Evolutionary conservation across 1,140 invertebrate genomes (phyloP).

Genomic region (Venturia canescens): DNA sequence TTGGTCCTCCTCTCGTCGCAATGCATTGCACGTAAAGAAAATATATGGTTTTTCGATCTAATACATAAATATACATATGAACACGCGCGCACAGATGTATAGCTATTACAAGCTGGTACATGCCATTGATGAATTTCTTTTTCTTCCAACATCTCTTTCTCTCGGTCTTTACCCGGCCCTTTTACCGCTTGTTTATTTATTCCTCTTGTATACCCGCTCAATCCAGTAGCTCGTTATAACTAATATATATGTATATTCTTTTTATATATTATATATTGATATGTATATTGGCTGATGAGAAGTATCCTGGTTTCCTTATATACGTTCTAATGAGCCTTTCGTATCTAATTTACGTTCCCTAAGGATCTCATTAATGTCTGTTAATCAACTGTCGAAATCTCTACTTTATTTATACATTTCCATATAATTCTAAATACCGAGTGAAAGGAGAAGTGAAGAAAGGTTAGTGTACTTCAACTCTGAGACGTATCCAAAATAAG

Average conservation of each 20-base stretch:
- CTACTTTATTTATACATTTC: no score
- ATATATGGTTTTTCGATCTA: slow-evolving; percentile 22
- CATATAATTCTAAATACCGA: no score
- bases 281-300: background rate
- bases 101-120: background rate
- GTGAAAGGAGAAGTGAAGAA: no score
- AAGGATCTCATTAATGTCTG: no score
- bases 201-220: slow-evolving; percentile 25
- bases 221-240: slow-evolving; percentile 11
- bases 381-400: no score
- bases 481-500: no score
- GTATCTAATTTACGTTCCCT: no score
- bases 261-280: background rate
- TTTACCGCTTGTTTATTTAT: slow-evolving; percentile 37
- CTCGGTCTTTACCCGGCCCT: background rate
- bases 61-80: no score
- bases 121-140: slow-evolving; percentile 39
- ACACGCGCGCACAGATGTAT: background rate
- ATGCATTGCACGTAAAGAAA: slow-evolving; percentile 16
- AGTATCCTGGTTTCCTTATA: background rate
- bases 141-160: slow-evolving; percentile 42
- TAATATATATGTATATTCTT: background rate
- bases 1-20: background rate
- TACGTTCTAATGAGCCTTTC: slow-evolving; percentile 4
- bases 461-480: no score